A percentile compares a stretch with the other conserved stretches of the same genome.
Conservation (phyloP, 1,140 invertebrate genomes). For the Paramacrobiotus metropolitanus region DNA sequence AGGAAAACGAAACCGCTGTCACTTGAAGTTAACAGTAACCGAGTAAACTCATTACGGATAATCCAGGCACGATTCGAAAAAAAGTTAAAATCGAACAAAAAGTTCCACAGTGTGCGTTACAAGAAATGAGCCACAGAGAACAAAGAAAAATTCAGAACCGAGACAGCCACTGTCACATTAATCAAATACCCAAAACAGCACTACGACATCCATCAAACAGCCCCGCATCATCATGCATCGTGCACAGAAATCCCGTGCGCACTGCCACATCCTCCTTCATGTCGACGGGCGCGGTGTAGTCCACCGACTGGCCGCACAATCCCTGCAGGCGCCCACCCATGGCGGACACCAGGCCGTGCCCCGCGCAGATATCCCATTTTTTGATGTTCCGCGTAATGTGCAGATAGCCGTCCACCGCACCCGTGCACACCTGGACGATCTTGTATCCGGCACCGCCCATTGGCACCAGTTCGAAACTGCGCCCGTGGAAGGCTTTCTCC, state of each 20-base stretch:
- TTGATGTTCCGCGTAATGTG: slow-evolving; percentile 70
- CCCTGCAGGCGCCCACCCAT: slow-evolving; percentile 34
- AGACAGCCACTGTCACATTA: too few relatives aligned
- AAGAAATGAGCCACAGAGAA: too few relatives aligned
- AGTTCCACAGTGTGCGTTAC: neutral
- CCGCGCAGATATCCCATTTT: slow-evolving; percentile 97
- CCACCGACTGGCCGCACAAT: slow-evolving; percentile 27
- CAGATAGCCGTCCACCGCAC: slow-evolving; percentile 64
- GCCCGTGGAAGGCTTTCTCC: neutral
- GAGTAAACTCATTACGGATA: neutral
- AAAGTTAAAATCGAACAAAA: neutral
- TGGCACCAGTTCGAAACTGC: slow-evolving; percentile 29
- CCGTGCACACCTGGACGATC: slow-evolving; percentile 55
- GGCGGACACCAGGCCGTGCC: slow-evolving; percentile 60
- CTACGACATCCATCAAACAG: neutral
- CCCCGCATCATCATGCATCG: neutral
- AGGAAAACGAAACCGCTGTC: too few relatives aligned
- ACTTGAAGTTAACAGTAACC: neutral
- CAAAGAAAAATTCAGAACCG: too few relatives aligned
- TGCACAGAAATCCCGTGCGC: neutral
- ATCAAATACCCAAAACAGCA: too few relatives aligned
- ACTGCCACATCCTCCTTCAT: slow-evolving; percentile 19
- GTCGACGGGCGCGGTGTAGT: slow-evolving; percentile 23
- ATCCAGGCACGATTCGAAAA: neutral
- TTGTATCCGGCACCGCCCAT: slow-evolving; percentile 78